Base-by-base conservation (phyloP, 2,113 vertebrate species). In the Charina bottae region DNA sequence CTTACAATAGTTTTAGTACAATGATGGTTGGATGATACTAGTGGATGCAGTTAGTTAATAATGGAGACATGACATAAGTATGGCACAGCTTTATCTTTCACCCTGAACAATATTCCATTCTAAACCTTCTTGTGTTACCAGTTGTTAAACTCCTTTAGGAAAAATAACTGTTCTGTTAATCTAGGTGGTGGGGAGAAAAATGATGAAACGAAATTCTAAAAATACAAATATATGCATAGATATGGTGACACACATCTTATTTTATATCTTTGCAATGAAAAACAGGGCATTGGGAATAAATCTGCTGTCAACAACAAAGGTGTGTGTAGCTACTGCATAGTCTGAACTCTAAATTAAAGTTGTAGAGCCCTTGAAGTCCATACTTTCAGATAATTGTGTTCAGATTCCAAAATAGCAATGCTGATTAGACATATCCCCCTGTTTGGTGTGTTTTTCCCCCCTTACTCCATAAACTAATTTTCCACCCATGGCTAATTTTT, bases 361-460 rank as follows among this genome's bases (percentile, higher is more conserved):
- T 46, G 9, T 64, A 87, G 0, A 91, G 3, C 6, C 42, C 17
- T 85, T 68, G 89, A 91, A 89, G 4, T 85, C 89, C 37, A 54
- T 62, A 83, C 42, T 49, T 5, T 0, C 9, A 89, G 55, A 28
- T 21, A 55, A 89, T 86, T 89, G 8, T 94, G 53, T 60, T 91
- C 54, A 56, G 28, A 2, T 89, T 5, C 15, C 88, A 19, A 93
- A 93, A 85, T 86, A 91, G 85, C 56, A 87, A 78, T 93, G 90
- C 83, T 90, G 9, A 83, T 88, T 26, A 72, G 33, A 89, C 3
- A 28, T 64, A 91, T 93, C 17, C 1, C 1, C 2, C n/a, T 0
- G 91, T 92, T 10, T 89, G 42, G 42, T 23, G 13, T 55, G 87
- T 93, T 24, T 13, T 88, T 54, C 42, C 42, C 42, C 54, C 0